Base-by-base conservation (phyloP, 2,113 vertebrate species). In the Brachyhypopomus gauderio region DNA sequence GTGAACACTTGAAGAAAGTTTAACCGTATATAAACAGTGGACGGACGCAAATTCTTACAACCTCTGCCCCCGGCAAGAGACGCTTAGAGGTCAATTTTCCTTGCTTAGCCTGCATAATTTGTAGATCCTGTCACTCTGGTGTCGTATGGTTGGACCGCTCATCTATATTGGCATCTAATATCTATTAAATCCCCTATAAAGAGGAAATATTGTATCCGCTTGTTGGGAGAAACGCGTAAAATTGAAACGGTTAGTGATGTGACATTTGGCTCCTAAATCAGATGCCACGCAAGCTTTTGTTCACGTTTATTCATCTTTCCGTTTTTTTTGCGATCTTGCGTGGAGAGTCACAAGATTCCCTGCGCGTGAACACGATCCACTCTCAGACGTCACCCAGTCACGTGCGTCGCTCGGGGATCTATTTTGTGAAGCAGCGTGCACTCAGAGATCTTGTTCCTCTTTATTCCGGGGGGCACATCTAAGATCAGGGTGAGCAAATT, bases 11-110 rank as follows among this genome's bases (percentile, higher is more conserved):
- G 63, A 84, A 38, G 59, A 79, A 38, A 72, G 60, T 34, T 78
- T 41, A 78, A 76, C 59, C 27, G 16, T 84, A 82, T 78, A 85
- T 82, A 85, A 89, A 89, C 84, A 89, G 74, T 77, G 38, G 74
- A 72, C 27, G 73, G 30, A 38, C 36, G 4, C 14, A 52, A 67
- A 38, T 62, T 48, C 30, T 74, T 79, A 36, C 38, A 63, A 45
- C 78, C 75, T 78, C 67, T 27, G 71, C 41, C 4, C 34, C 59
- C 22, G 27, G 58, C 60, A 84, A 66, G 56, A 14, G 77, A 70
- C 74, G n/a, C 34, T 55, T 20, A 20, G 78, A 79, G 81, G 83
- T 85, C 83, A 80, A 25, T 59, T 63, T 36, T 17, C 34, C 20
- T 41, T 7, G 48, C 45, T 52, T 20, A 55, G 11, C 11, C 30